Conservation (phyloP, 2,888 invertebrate genomes). For the Gasteruption jaculator region DNA sequence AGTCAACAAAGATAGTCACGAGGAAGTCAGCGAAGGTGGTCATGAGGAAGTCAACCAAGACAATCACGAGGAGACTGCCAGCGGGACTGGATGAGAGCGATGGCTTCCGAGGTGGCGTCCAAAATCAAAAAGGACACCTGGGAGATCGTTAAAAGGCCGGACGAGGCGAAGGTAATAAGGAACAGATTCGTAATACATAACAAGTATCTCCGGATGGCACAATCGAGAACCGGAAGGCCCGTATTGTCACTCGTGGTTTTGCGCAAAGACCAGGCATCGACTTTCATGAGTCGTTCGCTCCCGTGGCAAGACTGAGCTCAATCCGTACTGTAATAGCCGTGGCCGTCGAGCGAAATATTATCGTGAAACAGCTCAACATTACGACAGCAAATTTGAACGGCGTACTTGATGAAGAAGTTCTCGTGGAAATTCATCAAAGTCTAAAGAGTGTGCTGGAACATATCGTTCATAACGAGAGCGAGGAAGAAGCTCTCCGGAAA, state of each 20-base stretch:
- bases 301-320: no score
- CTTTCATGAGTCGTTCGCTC: no score
- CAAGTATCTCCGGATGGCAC: slow-evolving; percentile 14
- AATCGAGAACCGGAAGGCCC: no score
- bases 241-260: no score
- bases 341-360: slow-evolving; percentile 16
- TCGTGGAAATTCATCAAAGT: slow-evolving; percentile 18
- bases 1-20: slow-evolving; percentile 10
- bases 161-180: slow-evolving; percentile 10
- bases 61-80: no score
- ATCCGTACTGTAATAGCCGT: no score
- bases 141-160: slow-evolving; percentile 16
- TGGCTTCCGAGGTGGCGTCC: slow-evolving; percentile 16
- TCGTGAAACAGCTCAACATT: slow-evolving; percentile 23
- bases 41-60: no score
- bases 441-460: slow-evolving; percentile 8
- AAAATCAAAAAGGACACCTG: slow-evolving; percentile 23
- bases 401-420: slow-evolving; percentile 19
- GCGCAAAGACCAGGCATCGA: no score
- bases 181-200: slow-evolving; percentile 15
- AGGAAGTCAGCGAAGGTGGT: no score
- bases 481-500: slow-evolving; percentile 5
- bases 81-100: no score
- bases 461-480: background rate
- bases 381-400: slow-evolving; percentile 25